Evolutionary conservation across 2,888 invertebrate genomes (phyloP), one percentile per base, ranked within the genome.

Genomic region (Cephus runcator): DNA sequence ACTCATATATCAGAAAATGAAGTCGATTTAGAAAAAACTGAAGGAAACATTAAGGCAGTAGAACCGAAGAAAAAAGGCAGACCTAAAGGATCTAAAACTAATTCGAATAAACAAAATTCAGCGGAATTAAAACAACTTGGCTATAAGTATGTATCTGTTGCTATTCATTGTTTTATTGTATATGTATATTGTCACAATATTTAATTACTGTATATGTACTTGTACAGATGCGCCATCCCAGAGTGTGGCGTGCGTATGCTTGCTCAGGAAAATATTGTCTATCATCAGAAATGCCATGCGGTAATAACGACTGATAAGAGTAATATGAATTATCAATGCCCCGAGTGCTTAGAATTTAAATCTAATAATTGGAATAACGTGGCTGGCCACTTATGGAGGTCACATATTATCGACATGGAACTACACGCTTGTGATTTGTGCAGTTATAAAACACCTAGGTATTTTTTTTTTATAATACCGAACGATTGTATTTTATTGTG

Each of bases 301-400:
- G 92, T 92, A 84, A 90, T 92, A 84, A 90, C 91, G 11, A 75
- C 81, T 34, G 76, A 79, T 74, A 91, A 92, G 78, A 82, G 92
- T 0, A 73, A 34, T 82, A 83, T 73, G 69, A 87, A 87, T 36
- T 93, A 92, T 85, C 92, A 92, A 36, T 97, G 97, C 90, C 94
- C 94, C 0, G 95, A 96, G 88, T 97, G 97, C 89, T 92, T 92
- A 0, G 92, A 92, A 76, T 80, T 77, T 79, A 87, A 90, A 23
- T 94, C 93, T 86, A 85, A 89, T 1, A 93, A 93, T 12, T 96
- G 96, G 93, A 94, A 95, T 84, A 93, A 93, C 0, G 88, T 97
- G n/a, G 95, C 96, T 80, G 94, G 95, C 4, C 97, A 97, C 88
- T 92, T 97, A 74, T 97, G 97, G 97, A 93, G 95, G 75, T 87